phyloP scores from a whole-genome alignment of 1,140 invertebrate species.

The Drosophila parabipectinata region DNA sequence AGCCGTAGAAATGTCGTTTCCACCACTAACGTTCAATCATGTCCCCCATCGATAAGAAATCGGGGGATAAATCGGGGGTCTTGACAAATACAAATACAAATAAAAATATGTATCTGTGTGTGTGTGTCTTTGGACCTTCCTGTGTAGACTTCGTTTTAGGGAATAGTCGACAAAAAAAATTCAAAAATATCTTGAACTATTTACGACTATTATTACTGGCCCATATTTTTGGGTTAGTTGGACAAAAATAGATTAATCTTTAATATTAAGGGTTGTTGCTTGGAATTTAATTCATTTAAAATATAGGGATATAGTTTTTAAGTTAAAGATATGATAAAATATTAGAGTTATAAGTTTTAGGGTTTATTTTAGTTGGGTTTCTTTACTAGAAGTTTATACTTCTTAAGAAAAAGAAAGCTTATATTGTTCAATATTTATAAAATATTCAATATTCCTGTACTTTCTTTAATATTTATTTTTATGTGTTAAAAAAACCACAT shows the following conservation, averaged over 20 bases:
- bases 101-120: neutral
- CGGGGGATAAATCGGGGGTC: constrained; percentile 6
- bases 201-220: neutral
- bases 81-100: constrained; percentile 1
- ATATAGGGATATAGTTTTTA: too few species aligned
- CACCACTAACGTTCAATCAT: constrained; percentile 2
- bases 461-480: too few species aligned
- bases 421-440: too few species aligned
- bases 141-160: neutral
- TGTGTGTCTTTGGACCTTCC: neutral
- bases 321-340: too few species aligned
- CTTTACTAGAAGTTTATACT: too few species aligned
- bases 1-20: constrained; percentile 2
- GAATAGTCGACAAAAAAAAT: neutral
- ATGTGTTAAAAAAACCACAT: too few species aligned
- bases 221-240: neutral
- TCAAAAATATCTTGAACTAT: neutral
- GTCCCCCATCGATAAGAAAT: constrained; percentile 6
- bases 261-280: too few species aligned
- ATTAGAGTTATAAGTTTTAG: too few species aligned
- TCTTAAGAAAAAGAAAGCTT: too few species aligned
- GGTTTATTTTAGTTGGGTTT: too few species aligned
- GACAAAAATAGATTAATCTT: neutral
- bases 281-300: too few species aligned
- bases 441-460: too few species aligned